These are phyloP conservation scores for Montipora capitata DNA, from an alignment of 92 coral and sea anemone species.

Conservation along the genomic window DNA sequence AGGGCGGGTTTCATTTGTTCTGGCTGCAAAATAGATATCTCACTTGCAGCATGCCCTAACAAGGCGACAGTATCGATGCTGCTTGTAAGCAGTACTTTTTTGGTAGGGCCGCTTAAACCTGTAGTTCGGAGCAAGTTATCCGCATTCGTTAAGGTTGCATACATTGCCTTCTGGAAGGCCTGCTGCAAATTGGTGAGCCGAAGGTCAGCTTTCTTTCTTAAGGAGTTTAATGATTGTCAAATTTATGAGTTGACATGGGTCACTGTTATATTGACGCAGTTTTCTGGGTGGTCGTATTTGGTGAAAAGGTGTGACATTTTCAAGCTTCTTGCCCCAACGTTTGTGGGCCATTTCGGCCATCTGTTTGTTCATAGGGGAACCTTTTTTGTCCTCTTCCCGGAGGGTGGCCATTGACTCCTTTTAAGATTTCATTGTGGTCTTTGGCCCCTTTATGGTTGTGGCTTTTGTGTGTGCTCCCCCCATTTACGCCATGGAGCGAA, in stretches of 20 bases:
- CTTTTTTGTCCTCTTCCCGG: conserved; percentile 50
- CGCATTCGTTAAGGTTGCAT: conserved; percentile 32
- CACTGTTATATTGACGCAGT: conserved; percentile 46
- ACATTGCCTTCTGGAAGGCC: conserved; percentile 61
- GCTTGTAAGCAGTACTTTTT: conserved; percentile 18
- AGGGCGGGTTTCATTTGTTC: conserved; percentile 65
- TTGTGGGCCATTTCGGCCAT: conserved; percentile 66
- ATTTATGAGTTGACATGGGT: conserved; percentile 8
- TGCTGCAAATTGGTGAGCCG: conserved; percentile 15
- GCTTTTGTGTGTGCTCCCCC: conserved; percentile 28
- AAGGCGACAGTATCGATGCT: conserved; percentile 42
- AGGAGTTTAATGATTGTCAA: conserved; percentile 34
- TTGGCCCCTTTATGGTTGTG: conserved; percentile 12
- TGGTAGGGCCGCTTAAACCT: conserved; percentile 18
- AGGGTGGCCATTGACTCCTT: conserved; percentile 51
- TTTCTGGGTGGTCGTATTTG: conserved; percentile 59
- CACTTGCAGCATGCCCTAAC: conserved; percentile 37
- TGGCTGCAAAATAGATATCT: conserved; percentile 37
- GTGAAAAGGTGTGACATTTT: conserved; percentile 27
- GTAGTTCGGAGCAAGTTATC: background rate
- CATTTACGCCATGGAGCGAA: background rate
- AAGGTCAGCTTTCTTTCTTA: conserved; percentile 59
- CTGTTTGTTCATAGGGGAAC: conserved; percentile 51
- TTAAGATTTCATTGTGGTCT: background rate
- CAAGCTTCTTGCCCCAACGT: conserved; percentile 64